Base-by-base conservation (phyloP, 64 coral and sea anemone species). In the Montipora cactus region DNA sequence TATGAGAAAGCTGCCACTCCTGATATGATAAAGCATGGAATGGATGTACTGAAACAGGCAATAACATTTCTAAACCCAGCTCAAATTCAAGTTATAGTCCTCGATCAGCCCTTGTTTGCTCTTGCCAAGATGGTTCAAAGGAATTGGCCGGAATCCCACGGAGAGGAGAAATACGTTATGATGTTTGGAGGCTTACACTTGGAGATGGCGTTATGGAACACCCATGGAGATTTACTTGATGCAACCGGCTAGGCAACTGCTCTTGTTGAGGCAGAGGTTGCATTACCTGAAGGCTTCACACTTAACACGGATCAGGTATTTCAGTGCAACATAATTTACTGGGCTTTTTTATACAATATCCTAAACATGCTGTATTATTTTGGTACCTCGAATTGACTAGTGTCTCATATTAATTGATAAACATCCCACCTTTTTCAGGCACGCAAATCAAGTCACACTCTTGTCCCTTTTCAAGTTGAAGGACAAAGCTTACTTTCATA, bases 21-120 rank as follows among this genome's bases (percentile, higher is more conserved):
- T 13, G 92, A 78, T 2, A 94, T 94, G 92, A 23, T 94, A 1
- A 81, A 81, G 69, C 92, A 89, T 67, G 85, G 77, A 11, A 94
- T 89, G 66, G 67, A 94, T 14, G 67, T 89, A 5, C 5, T 75
- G 61, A 9, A 18, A 77, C 11, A 77, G 18, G 67, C 78, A 10
- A 77, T 50, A 20, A n/a, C 22, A 64, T 49, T 89, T 67, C 49
- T 83, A 16, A 89, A 89, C 67, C 93, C 93, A 52, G 52, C 8
- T 8, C 87, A 94, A n/a, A 77, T 89, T 28, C 93, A 28, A 4
- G 87, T 94, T 5, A 77, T 82, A 88, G 25, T 76, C 25, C 25
- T 25, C 25, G 25, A 25, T 25, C 25, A 25, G 25, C 25, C 76
- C 47, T 53, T 93, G 49, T 93, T 79, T 93, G 45, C 81, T 3